Conservation (phyloP, 1,140 invertebrate genomes). For the Drosophila serrata region DNA sequence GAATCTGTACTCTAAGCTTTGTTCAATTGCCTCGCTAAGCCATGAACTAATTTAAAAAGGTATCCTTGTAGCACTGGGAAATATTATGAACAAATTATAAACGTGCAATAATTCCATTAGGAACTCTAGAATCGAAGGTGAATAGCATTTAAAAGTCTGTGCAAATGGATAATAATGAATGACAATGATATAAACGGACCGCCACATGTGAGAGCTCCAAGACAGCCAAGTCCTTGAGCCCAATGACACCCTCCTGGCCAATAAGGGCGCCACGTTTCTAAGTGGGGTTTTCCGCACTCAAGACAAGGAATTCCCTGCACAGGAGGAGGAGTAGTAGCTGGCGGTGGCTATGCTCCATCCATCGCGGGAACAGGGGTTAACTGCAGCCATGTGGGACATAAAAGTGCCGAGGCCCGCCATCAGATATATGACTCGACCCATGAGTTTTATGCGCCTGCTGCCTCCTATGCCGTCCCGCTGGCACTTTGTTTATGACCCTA, state of each 20-base stretch:
- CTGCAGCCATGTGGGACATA: constrained; percentile 61
- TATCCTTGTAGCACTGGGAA: neutral
- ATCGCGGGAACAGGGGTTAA: constrained; percentile 31
- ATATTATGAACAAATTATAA: neutral
- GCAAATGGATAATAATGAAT: constrained; percentile 2
- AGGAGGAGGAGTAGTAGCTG: constrained; percentile 1
- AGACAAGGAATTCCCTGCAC: constrained; percentile 11
- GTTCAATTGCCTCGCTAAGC: neutral
- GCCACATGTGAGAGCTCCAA: constrained; percentile 1
- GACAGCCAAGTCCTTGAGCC: constrained; percentile 3
- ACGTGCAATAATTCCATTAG: neutral
- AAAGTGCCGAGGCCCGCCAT: constrained; percentile 48
- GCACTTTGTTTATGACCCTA: constrained; percentile 36
- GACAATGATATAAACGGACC: neutral
- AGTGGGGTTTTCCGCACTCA: constrained; percentile 14
- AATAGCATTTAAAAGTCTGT: neutral
- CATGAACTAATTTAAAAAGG: neutral
- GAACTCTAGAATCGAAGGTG: neutral
- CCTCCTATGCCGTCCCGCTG: neutral
- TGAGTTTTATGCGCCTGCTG: constrained; percentile 41
- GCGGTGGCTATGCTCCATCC: constrained; percentile 12
- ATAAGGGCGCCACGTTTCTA: constrained; percentile 12
- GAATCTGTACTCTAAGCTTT: neutral
- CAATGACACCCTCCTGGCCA: constrained; percentile 24
- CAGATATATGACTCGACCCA: constrained; percentile 45